These are phyloP conservation scores for Diplazon laetatorius DNA, from an alignment of 2,888 invertebrate species.

Conservation along the genomic window DNA sequence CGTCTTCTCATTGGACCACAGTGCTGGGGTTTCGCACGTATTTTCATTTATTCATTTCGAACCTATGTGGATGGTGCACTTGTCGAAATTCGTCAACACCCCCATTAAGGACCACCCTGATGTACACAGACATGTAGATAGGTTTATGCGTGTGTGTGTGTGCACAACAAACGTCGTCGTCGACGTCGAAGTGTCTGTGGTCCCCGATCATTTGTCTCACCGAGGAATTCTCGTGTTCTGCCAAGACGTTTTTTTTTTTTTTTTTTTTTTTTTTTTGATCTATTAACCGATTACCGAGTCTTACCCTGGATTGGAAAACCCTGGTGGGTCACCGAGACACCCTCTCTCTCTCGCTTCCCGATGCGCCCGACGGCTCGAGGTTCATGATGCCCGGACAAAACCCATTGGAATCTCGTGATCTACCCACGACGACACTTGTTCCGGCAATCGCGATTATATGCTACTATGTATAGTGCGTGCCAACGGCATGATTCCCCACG, in stretches of 20 bases:
- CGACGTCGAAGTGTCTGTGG: slow-evolving; percentile 25
- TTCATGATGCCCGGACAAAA: slow-evolving; percentile 34
- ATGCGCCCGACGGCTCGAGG: slow-evolving; percentile 22
- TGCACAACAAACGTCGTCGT: slow-evolving; percentile 11
- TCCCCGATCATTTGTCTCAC: slow-evolving; percentile 23
- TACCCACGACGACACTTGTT: slow-evolving; percentile 24
- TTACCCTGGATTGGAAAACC: slow-evolving; percentile 34
- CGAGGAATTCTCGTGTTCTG: slow-evolving; percentile 31
- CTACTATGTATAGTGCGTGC: slow-evolving; percentile 37
- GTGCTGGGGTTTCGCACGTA: too few species aligned
- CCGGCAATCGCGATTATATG: slow-evolving; percentile 37
- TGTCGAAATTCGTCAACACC: too few species aligned
- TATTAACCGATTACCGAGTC: slow-evolving; percentile 23
- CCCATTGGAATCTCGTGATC: slow-evolving; percentile 32
- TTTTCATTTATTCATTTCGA: too few species aligned
- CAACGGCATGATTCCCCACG: slow-evolving; percentile 53
- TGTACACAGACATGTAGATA: too few species aligned
- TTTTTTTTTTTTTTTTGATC: too few species aligned
- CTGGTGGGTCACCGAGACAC: too few species aligned
- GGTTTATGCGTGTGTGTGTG: too few species aligned
- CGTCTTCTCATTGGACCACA: too few species aligned
- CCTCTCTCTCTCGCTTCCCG: too few species aligned
- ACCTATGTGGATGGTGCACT: too few species aligned
- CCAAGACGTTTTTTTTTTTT: slow-evolving; percentile 31
- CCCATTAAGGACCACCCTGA: too few species aligned